Evolutionary conservation across 2,113 vertebrate species (phyloP), one percentile per base, ranked within the genome.

Genomic region (Pachypanchax playfairii): DNA sequence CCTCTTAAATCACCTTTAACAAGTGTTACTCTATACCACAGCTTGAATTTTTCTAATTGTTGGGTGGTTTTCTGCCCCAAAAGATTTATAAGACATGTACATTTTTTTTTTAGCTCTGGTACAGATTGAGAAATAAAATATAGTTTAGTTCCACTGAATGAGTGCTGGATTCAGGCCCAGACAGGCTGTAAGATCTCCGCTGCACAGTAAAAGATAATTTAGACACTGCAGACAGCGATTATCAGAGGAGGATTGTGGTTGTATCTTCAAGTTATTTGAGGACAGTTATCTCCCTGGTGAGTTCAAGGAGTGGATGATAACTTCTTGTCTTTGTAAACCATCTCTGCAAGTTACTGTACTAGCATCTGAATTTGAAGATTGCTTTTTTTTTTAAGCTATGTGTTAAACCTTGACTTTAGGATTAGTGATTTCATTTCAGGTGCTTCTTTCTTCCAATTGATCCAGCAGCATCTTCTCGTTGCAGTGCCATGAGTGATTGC

Each of bases 121-220:
- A 21, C 47, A 20, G 22, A 74, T 43, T 24, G 24, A 62, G 17
- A 63, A 57, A 21, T 31, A 46, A 47, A 68, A 51, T 49, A 42
- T 28, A 9, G 29, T 59, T 65, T 39, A 43, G 13, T 60, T 67
- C 41, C 46, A 41, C 7, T 36, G 17, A 24, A 35, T 25, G 59
- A 65, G 36, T 42, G 38, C 21, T 62, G 55, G 31, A 66, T 41
- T 47, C 15, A 39, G 22, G 13, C 6, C 33, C 25, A 59, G 66
- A 38, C 52, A 20, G 38, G 28, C 18, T 0, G 1, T 17, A 13
- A 65, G 46, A 33, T 52, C 20, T 42, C 28, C n/a, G 43, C 39
- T 73, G 26, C 33, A 60, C 43, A 50, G 41, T 36, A 49, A 0
- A 35, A 2, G 11, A 6, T 10, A 31, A 31, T 35, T 35, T 35